Evolutionary conservation across 1,140 invertebrate species (phyloP).

Genomic region (Calliphora vicina): DNA sequence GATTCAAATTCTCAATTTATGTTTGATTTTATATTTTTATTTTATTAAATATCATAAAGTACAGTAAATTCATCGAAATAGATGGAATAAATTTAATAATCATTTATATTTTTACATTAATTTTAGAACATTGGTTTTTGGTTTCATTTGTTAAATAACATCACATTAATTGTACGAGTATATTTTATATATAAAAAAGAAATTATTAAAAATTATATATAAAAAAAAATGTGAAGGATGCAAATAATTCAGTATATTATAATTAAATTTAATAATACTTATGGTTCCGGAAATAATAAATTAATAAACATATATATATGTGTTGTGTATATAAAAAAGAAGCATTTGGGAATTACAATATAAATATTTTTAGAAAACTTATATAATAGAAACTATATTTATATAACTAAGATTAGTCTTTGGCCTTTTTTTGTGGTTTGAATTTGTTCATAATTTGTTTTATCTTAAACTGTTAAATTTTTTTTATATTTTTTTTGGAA

Average conservation of each 20-base stretch:
- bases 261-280: too few relatives aligned
- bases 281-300: too few relatives aligned
- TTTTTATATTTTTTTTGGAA: constrained; percentile 20
- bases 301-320: too few relatives aligned
- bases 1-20: too few relatives aligned
- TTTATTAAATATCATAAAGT: not conserved
- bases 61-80: constrained; percentile 6
- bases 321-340: too few relatives aligned
- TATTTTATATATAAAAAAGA: too few relatives aligned
- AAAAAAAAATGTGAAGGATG: too few relatives aligned
- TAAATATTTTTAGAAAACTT: not conserved
- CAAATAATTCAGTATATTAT: too few relatives aligned
- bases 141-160: constrained; percentile 3
- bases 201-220: too few relatives aligned
- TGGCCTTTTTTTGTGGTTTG: constrained; percentile 10
- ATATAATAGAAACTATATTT: not conserved
- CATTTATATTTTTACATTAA: not conserved
- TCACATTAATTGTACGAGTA: constrained; percentile 24
- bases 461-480: too few relatives aligned
- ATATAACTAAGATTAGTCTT: constrained; percentile 26
- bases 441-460: not conserved
- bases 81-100: not conserved
- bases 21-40: not conserved
- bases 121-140: constrained; percentile 19
- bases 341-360: not conserved